phyloP scores from a whole-genome alignment of 2,888 invertebrate species.

The Charanyca ferruginea region DNA sequence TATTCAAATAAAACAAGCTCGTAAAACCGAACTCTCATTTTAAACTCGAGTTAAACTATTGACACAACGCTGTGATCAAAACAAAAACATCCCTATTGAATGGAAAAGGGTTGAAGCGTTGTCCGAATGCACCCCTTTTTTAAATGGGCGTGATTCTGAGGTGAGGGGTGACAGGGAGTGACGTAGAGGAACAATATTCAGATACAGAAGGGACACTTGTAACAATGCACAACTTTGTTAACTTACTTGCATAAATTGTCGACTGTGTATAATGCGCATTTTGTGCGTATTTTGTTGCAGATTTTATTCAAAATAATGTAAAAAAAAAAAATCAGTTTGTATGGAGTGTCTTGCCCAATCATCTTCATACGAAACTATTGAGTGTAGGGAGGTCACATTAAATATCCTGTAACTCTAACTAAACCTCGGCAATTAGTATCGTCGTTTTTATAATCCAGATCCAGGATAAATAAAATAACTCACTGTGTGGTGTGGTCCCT shows the following conservation, averaged over 20 bases:
- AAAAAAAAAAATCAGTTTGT: neutral
- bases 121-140: conserved; percentile 60
- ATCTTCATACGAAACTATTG: too few species aligned
- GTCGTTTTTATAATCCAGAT: neutral
- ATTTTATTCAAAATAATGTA: too few species aligned
- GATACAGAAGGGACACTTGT: conserved; percentile 21
- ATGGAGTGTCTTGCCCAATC: neutral
- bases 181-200: conserved; percentile 1
- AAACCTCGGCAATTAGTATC: too few species aligned
- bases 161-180: conserved; percentile 49
- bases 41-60: conserved; percentile 60
- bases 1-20: conserved; percentile 51
- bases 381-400: too few species aligned
- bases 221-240: conserved; percentile 5
- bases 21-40: conserved; percentile 51
- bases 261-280: neutral
- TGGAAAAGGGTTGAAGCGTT: conserved; percentile 43
- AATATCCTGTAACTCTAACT: too few species aligned
- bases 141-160: conserved; percentile 66
- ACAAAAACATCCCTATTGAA: conserved; percentile 59
- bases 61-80: conserved; percentile 60
- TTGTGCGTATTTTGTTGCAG: neutral
- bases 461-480: neutral
- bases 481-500: neutral
- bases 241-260: neutral